Base-by-base conservation (phyloP, 2,113 vertebrate genomes). In the Pteruthius melanotis region DNA sequence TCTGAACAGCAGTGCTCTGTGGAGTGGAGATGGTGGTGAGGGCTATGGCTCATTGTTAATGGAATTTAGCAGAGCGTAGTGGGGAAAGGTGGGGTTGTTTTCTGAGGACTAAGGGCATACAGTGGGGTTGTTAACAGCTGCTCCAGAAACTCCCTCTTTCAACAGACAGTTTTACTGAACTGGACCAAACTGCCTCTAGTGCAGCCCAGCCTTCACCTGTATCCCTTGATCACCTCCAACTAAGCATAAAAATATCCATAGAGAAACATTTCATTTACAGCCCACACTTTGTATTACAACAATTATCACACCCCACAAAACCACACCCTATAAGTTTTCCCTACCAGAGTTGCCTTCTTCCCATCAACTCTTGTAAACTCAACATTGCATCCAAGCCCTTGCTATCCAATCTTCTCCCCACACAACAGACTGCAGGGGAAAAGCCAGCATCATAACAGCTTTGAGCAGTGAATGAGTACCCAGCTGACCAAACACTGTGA, bases 231-330 rank as follows among this genome's bases (percentile, higher is more conserved):
- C 88, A 88, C 33, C 71, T 94, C 71, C 92, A 89, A 86, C 71
- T 90, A 86, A 88, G 63, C 83, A 89, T 39, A 90, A 93, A 97
- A 94, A 86, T 92, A 92, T 65, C 90, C 75, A 66, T 7, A 45
- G 68, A 93, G 64, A 96, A 92, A 59, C 79, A 83, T 69, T 83
- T 77, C 66, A 93, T 88, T 90, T 92, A 42, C 92, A 94, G 66
- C 68, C 94, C 88, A 92, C 88, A 70, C 63, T 88, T 88, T 59
- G 31, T 60, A 74, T 80, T 77, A 83, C 63, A 92, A 65, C 56
- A 93, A 88, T 81, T 88, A 96, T 30, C 89, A 74, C 60, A 83
- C 28, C 45, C 83, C 75, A 70, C 79, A 89, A 95, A 94, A 93
- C 83, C 90, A 92, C 86, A 83, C 66, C 59, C 45, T 4, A 0